These are phyloP conservation scores for Mesaphorura yosii DNA, from an alignment of 1,140 invertebrate genomes.

Conservation along the genomic window DNA sequence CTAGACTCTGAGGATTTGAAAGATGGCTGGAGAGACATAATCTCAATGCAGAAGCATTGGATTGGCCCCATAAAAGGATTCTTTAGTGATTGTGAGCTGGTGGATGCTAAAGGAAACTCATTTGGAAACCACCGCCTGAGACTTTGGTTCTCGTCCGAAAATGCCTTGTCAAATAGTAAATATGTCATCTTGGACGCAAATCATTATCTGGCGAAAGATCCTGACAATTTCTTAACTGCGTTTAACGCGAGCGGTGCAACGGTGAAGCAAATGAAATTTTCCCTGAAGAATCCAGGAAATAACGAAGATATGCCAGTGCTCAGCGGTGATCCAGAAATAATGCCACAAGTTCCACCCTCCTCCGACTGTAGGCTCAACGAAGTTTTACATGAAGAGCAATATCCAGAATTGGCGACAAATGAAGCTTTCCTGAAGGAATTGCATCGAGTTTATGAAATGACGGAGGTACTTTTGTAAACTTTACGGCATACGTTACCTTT, in stretches of 20 bases:
- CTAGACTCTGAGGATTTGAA: conserved; percentile 24
- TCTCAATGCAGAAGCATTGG: conserved; percentile 85
- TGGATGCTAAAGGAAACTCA: not conserved
- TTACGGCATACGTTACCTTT: too few relatives aligned
- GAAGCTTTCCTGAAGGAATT: conserved; percentile 20
- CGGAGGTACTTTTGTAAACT: conserved; percentile 5
- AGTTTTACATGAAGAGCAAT: conserved; percentile 6
- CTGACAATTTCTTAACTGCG: conserved; percentile 9
- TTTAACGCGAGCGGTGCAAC: conserved; percentile 14
- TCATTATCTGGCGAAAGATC: conserved; percentile 34
- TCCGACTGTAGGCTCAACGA: conserved; percentile 24
- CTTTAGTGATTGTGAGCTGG: conserved; percentile 20
- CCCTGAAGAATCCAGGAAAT: conserved; percentile 57
- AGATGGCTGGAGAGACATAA: conserved; percentile 62
- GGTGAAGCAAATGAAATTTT: conserved; percentile 33
- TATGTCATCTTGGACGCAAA: conserved; percentile 40
- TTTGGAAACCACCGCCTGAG: conserved; percentile 36
- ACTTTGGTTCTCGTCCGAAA: conserved; percentile 67
- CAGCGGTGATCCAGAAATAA: conserved; percentile 49
- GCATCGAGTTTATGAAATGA: not conserved
- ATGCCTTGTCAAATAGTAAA: conserved; percentile 53
- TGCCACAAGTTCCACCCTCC: conserved; percentile 44
- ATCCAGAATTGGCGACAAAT: conserved; percentile 8
- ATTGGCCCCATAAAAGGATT: conserved; percentile 56
- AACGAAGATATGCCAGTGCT: conserved; percentile 54